Conservation (phyloP, 1,140 invertebrate species). For the Dendrolimus kikuchii region DNA sequence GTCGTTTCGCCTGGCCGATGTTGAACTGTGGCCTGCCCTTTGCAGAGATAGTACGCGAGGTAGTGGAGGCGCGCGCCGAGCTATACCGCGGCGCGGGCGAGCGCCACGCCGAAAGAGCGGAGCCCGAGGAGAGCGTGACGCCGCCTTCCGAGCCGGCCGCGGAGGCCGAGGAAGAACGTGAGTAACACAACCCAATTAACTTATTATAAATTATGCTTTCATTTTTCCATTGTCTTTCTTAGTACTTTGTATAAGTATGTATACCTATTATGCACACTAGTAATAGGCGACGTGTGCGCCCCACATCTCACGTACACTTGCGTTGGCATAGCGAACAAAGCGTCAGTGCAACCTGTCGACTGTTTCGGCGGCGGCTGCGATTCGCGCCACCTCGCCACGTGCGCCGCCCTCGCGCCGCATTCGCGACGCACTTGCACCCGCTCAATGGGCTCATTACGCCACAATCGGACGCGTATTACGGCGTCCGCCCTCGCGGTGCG, state of each 20-base stretch:
- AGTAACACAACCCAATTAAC: not conserved
- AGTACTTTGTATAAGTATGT: too few relatives aligned
- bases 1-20: too few relatives aligned
- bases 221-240: too few relatives aligned
- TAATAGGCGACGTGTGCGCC: too few relatives aligned
- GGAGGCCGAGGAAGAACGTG: slow-evolving; percentile 23
- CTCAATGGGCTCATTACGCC: slow-evolving; percentile 16
- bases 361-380: not conserved
- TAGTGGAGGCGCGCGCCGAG: slow-evolving; percentile 80
- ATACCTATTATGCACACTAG: too few relatives aligned
- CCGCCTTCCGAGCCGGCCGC: slow-evolving; percentile 16
- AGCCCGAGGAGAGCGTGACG: slow-evolving; percentile 29
- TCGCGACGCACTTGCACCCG: slow-evolving; percentile 10
- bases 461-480: slow-evolving; percentile 13
- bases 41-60: slow-evolving; percentile 84
- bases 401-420: slow-evolving; percentile 5
- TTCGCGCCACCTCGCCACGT: slow-evolving; percentile 16
- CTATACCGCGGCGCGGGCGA: slow-evolving; percentile 61
- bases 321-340: too few relatives aligned
- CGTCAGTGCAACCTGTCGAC: too few relatives aligned
- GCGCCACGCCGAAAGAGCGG: slow-evolving; percentile 16
- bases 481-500: too few relatives aligned
- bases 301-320: too few relatives aligned
- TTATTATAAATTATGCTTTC: too few relatives aligned
- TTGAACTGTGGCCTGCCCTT: too few relatives aligned